Base-by-base conservation (phyloP, 2,888 invertebrate species). In the Hemaris fuciformis region DNA sequence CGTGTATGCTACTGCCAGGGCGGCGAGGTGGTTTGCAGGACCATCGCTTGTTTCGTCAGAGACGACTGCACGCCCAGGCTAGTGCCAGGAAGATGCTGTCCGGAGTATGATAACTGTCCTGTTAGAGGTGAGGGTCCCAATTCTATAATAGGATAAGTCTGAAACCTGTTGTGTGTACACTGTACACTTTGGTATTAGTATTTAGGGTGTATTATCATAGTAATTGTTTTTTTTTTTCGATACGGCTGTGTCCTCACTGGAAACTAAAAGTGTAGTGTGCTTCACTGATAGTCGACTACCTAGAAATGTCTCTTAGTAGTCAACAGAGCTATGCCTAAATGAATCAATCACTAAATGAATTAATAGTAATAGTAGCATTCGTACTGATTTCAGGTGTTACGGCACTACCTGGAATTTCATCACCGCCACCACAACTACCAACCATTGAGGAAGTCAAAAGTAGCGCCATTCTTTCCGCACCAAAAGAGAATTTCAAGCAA, bases 1-100 rank as follows among this genome's bases (percentile, higher is more conserved):
- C 95, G 95, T 75, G 96, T 95, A 64, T 97, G 97, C 86, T 96
- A 96, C 87, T 97, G 97, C 85, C 94, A 95, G 86, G 96, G 96
- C 22, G 96, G 96, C 1, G 96, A 96, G 83, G 94, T 96, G 72
- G 95, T 95, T 74, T 97, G 97, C 87, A 95, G 95, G 56, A 94
- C 95, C 65, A 95, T 96, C 69, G 95, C 95, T 59, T 97, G 97
- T 87, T 96, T 95, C 87, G 94, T 94, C 71, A 93, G 96, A 60
- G 94, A 95, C 69, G 96, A 97, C 87, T 97, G 96, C 86, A 93
- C 94, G 75, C 96, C 96, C 41, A 93, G 95, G 66, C 94, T 94
- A 68, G 95, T 96, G 70, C 93, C 94, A 10, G 96, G 96, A 58
- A 94, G 95, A 76, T 97, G 97, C 87, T 97, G 97, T 77, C 96